These are phyloP conservation scores for Nebria brevicollis DNA, from an alignment of 2,888 invertebrate genomes.

Conservation along the genomic window DNA sequence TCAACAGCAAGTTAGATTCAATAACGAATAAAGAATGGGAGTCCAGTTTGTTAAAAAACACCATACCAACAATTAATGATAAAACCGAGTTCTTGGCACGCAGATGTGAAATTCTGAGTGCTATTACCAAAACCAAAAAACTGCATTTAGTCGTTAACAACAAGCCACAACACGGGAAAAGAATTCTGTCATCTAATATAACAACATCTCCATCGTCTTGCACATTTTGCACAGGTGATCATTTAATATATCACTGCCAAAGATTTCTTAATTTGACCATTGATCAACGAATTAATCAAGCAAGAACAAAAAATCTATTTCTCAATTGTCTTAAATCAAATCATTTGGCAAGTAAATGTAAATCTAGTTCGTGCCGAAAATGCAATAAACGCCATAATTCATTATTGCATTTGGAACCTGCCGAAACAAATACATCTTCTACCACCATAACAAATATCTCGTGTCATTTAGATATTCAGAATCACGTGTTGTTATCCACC, in stretches of 20 bases:
- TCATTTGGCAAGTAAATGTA: too few species aligned
- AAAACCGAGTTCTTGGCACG: slow-evolving; percentile 48
- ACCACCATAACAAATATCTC: too few species aligned
- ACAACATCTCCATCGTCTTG: not conserved
- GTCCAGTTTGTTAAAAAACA: slow-evolving; percentile 10
- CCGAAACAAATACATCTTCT: too few species aligned
- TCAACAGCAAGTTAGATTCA: too few species aligned
- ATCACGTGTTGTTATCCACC: too few species aligned
- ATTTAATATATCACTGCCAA: slow-evolving; percentile 19
- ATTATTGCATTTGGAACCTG: too few species aligned
- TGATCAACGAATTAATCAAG: not conserved
- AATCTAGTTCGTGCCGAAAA: too few species aligned
- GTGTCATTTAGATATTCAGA: too few species aligned
- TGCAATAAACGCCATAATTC: too few species aligned
- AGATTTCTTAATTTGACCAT: slow-evolving; percentile 11
- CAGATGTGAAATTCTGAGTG: slow-evolving; percentile 48
- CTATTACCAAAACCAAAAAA: slow-evolving; percentile 6
- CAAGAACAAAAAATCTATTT: not conserved
- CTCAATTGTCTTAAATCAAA: slow-evolving; percentile 6
- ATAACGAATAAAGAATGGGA: slow-evolving; percentile 48
- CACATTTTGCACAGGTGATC: not conserved
- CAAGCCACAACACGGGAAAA: not conserved
- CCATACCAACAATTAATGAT: slow-evolving; percentile 38
- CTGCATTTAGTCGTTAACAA: not conserved
- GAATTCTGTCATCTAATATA: not conserved